Evolutionary conservation across 2,797 vertebrate species (phyloP), one percentile per base, ranked within the genome.

Genomic region (Falco concolor): DNA sequence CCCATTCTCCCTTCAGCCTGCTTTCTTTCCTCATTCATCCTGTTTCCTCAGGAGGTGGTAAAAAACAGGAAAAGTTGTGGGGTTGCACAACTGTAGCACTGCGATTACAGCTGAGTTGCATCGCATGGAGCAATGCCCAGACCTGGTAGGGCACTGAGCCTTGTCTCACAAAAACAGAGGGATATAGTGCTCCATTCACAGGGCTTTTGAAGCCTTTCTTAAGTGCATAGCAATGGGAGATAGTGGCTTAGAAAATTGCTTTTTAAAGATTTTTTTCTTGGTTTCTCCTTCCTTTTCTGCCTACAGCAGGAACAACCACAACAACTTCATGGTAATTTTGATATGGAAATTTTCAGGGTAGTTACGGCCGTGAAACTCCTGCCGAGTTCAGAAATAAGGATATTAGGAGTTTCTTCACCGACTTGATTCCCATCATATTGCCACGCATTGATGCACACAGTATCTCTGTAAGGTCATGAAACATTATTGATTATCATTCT

Each of bases 341-440:
- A 70, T 82, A 89, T 54, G 69, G 70, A 96, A 93, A 94, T 94
- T 79, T 93, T 93, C 47, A 70, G 49, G 28, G 67, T 76, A 88
- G 79, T 93, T 94, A 81, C 53, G 70, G 88, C 74, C 12, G 2
- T 95, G 95, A 88, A 96, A 82, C 67, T 94, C 94, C 90, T 60
- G 70, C 67, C 38, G 93, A 82, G 95, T 49, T 93, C 80, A 93
- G 67, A 90, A 95, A 91, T 94, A 95, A 76, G 63, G 74, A 76
- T 90, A 84, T 95, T 95, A 97, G 56, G 40, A 93, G 28, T 93
- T 91, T 94, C 85, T 95, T 91, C 92, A 82, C 67, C 90, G 84
- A 50, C 83, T 81, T 82, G 65, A 73, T 90, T 96, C 61, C 69
- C 61, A 88, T 96, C 59, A 64, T 79, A 82, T 60, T 86, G 40